phyloP scores from a whole-genome alignment of 2,797 vertebrate species.

The Cyprinella venusta region DNA sequence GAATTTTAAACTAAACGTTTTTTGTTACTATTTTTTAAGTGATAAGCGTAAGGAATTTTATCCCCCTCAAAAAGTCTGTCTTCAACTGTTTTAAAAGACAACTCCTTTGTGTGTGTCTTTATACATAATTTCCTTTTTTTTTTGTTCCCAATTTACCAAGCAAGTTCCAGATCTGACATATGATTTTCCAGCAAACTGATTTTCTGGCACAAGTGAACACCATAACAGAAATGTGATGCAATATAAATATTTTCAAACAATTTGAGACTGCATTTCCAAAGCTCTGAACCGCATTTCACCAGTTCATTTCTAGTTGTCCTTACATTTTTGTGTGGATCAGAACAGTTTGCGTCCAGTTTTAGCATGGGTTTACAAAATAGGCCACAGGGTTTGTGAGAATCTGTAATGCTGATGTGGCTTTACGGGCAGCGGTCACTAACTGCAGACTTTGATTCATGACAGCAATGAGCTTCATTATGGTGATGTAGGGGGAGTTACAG shows the following conservation, averaged over 20 bases:
- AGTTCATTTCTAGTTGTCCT: background rate
- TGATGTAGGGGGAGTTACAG: constrained; percentile 84
- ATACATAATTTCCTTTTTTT: no score
- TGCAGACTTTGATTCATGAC: constrained; percentile 81
- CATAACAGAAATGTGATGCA: background rate
- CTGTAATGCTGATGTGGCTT: constrained; percentile 72
- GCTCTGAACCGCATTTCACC: background rate
- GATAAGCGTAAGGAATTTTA: background rate
- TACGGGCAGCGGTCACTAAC: constrained; percentile 70
- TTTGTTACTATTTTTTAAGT: background rate
- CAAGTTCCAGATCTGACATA: background rate
- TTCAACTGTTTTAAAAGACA: no score
- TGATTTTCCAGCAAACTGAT: background rate
- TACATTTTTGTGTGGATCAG: background rate
- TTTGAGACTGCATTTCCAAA: background rate
- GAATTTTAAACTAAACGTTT: background rate
- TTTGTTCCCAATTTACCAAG: background rate
- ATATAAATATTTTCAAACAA: background rate
- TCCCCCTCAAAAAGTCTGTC: background rate
- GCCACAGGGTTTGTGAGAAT: constrained; percentile 63
- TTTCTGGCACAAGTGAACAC: background rate
- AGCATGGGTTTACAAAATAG: constrained; percentile 41
- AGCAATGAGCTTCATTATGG: constrained; percentile 83
- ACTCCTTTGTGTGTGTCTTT: background rate
- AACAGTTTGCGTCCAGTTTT: constrained; percentile 26